Evolutionary conservation across 2,888 invertebrate species (phyloP).

Genomic region (Chloroclystis v-ata): DNA sequence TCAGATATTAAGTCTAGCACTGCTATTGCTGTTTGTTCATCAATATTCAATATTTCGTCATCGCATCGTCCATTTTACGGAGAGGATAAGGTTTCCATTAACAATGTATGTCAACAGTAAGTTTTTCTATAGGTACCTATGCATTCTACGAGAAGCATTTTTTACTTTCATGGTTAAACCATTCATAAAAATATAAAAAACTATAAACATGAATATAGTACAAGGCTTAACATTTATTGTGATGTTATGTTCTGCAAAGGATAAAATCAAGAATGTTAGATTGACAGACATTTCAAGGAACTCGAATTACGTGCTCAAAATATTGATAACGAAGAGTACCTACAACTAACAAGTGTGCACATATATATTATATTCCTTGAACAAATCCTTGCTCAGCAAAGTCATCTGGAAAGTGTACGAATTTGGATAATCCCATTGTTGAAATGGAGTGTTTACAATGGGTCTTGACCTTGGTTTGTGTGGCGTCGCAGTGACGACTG

Average conservation of each 20-base stretch:
- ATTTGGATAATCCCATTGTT: constrained; percentile 35
- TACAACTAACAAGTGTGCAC: background rate
- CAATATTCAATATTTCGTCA: too few species aligned
- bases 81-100: too few species aligned
- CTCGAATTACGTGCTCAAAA: constrained; percentile 13
- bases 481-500: constrained; percentile 51
- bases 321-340: constrained; percentile 1
- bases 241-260: background rate
- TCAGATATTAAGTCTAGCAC: too few species aligned
- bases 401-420: constrained; percentile 35
- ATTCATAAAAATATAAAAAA: constrained; percentile 6
- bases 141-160: too few species aligned
- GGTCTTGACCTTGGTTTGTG: constrained; percentile 47
- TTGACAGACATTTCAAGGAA: constrained; percentile 25
- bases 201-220: too few species aligned
- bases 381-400: constrained; percentile 30
- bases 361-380: constrained; percentile 9
- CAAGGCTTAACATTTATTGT: too few species aligned
- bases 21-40: too few species aligned
- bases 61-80: too few species aligned
- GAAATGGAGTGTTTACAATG: constrained; percentile 41
- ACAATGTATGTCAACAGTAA: too few species aligned
- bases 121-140: too few species aligned
- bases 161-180: too few species aligned
- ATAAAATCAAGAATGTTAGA: constrained; percentile 22